Evolutionary conservation across 2,888 invertebrate genomes (phyloP), one percentile per base, ranked within the genome.

Genomic region (Zhuqinia jingwanae): DNA sequence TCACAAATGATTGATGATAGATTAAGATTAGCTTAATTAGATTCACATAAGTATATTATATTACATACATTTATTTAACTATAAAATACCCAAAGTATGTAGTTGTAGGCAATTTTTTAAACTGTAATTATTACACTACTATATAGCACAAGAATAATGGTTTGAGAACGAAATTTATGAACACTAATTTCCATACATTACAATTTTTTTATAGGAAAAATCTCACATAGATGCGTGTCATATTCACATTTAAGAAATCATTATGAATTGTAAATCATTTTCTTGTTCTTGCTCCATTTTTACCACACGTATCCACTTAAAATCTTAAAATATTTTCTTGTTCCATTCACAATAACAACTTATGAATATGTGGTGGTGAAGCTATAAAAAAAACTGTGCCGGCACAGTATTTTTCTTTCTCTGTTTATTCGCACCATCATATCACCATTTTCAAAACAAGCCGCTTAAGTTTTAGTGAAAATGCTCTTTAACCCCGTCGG

Each of bases 341-440:
- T n/a, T n/a, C n/a, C n/a, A n/a, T n/a, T n/a, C n/a, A n/a, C n/a
- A n/a, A n/a, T n/a, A n/a, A n/a, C n/a, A n/a, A n/a, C 5, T 56
- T 20, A 17, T 56, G 6, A 17, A 56, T 56, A 50, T 13, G 2
- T n/a, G 2, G 50, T 15, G 8, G 56, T 56, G 25, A 17, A 53
- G 53, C 53, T 15, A 6, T 11, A 1, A 47, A 47, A 47, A 47
- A 1, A 53, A 17, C 2, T 6, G n/a, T 17, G 15, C 2, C 8
- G 20, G 17, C 20, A 2, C 20, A 8, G n/a, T 10, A n/a, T 17
- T 20, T n/a, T 13, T 15, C 15, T 50, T 17, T 27, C 20, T 56
- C n/a, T 53, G 42, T 77, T 78, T 53, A 36, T 78, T 78, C 60
- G n/a, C 78, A 63, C 60, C 78, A 60, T 42, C n/a, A 30, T n/a